phyloP scores from a whole-genome alignment of 2,113 vertebrate genomes.

The Halcyon senegalensis region DNA sequence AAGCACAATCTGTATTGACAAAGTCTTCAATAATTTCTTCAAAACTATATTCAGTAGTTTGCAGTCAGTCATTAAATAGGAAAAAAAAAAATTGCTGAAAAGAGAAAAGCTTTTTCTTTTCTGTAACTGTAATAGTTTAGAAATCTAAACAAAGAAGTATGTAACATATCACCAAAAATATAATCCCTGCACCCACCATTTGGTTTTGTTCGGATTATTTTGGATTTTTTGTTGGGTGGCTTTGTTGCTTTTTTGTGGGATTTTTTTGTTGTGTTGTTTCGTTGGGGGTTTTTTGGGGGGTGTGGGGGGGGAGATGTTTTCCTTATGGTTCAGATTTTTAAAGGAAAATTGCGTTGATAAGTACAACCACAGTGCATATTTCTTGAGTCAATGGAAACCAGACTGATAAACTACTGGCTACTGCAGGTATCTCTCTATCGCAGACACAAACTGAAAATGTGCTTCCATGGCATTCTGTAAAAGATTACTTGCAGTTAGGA shows the following conservation, averaged over 20 bases:
- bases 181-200: background rate
- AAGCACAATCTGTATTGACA: background rate
- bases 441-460: background rate
- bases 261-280: background rate
- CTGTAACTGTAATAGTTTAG: background rate
- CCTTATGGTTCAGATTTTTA: background rate
- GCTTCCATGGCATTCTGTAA: background rate
- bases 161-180: background rate
- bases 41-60: background rate
- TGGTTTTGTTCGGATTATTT: background rate
- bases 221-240: background rate
- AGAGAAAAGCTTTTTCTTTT: background rate
- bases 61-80: background rate
- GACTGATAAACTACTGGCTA: background rate
- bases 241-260: background rate
- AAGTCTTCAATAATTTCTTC: background rate
- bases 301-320: rapidly evolving
- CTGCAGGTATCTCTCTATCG: background rate
- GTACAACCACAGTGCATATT: background rate
- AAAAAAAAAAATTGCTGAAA: background rate
- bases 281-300: background rate
- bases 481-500: background rate
- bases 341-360: background rate
- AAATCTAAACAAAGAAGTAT: background rate
- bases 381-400: background rate